phyloP scores from a whole-genome alignment of 2,888 invertebrate species.

The Nemotelus nigrinus region DNA sequence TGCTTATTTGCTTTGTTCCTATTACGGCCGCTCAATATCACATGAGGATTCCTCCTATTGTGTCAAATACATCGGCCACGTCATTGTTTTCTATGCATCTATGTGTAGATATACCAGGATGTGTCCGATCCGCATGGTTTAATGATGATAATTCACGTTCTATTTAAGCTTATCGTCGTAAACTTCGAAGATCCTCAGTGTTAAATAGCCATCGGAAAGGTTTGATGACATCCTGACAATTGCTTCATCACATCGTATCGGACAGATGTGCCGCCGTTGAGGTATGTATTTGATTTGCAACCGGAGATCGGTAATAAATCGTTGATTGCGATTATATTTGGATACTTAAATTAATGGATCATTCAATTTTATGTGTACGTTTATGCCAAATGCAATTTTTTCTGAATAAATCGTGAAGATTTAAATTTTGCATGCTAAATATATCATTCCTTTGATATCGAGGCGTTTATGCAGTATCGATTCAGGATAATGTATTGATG shows the following conservation, averaged over 20 bases:
- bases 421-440: not conserved
- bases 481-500: too few species aligned
- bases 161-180: conserved; percentile 42
- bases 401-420: not conserved
- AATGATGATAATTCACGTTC: conserved; percentile 32
- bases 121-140: not conserved
- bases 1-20: conserved; percentile 38
- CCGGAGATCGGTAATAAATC: not conserved
- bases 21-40: not conserved
- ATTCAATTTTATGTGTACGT: conserved; percentile 17
- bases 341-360: conserved; percentile 31
- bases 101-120: not conserved
- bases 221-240: conserved; percentile 26
- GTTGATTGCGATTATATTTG: conserved; percentile 39
- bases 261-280: conserved; percentile 13
- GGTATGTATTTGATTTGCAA: not conserved
- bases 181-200: conserved; percentile 17
- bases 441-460: too few species aligned
- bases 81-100: conserved; percentile 1
- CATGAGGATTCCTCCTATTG: conserved; percentile 3
- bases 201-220: not conserved
- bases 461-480: too few species aligned
- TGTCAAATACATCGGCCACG: conserved; percentile 10
- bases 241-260: conserved; percentile 32
- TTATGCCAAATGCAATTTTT: not conserved